Conservation (phyloP, 2,797 vertebrate genomes). For the Myotis findleyi region DNA sequence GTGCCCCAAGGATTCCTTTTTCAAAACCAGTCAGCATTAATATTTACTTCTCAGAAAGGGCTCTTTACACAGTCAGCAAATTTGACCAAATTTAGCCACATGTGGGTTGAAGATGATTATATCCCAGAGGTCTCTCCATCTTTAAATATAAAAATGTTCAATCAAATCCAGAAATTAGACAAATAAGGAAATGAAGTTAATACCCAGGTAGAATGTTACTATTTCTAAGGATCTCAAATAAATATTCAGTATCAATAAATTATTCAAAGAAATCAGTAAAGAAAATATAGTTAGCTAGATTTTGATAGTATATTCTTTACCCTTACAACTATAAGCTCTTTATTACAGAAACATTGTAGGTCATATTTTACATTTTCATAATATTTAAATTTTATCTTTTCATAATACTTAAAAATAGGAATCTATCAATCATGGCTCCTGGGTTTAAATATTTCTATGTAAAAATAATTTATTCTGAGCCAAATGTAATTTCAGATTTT, state of each 20-base stretch:
- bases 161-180: slow-evolving; percentile 50
- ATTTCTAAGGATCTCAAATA: not conserved
- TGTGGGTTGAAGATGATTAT: slow-evolving; percentile 21
- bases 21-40: slow-evolving; percentile 71
- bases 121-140: not conserved
- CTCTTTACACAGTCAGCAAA: slow-evolving; percentile 40
- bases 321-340: not conserved
- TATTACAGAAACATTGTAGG: slow-evolving; percentile 2
- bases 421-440: slow-evolving; percentile 24
- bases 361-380: slow-evolving; percentile 49
- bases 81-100: slow-evolving; percentile 70
- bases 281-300: not conserved
- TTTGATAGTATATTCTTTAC: slow-evolving; percentile 16
- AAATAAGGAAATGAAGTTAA: slow-evolving; percentile 18
- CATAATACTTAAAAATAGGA: slow-evolving; percentile 64
- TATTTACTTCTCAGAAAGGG: slow-evolving; percentile 69
- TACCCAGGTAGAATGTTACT: slow-evolving; percentile 24
- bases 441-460: slow-evolving; percentile 52
- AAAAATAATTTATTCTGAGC: slow-evolving; percentile 65
- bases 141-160: slow-evolving; percentile 58
- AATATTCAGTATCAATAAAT: not conserved
- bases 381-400: slow-evolving; percentile 67
- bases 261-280: slow-evolving; percentile 34
- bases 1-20: slow-evolving; percentile 60
- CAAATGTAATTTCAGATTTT: slow-evolving; percentile 67